Base-by-base conservation (phyloP, 2,113 vertebrate genomes). In the Pterocles gutturalis region DNA sequence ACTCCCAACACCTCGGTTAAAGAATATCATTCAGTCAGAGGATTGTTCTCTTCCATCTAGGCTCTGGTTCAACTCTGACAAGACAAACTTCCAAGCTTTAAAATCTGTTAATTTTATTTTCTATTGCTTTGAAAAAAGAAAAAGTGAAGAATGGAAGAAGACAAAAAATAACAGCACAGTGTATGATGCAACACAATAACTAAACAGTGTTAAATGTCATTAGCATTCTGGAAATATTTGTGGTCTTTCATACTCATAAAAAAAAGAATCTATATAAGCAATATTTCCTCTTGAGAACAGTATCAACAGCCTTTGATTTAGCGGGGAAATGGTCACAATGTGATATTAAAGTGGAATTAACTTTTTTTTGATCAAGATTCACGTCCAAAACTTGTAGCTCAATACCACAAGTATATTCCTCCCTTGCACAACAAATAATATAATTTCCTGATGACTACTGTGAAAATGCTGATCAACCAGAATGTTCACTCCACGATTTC, bases 201-300 rank as follows among this genome's bases (percentile, higher is more conserved):
- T 66, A 51, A 89, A 71, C 55, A 83, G 24, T 86, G 29, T 54
- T 95, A 91, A 87, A 95, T 60, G 61, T 82, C 81, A 45, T 84
- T 67, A 82, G 45, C 70, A 91, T 93, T 93, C 70, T 89, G 33
- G 65, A 96, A 96, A 87, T 96, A 87, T 67, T 96, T 95, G 87
- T 85, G 82, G 84, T 13, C 75, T 91, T 94, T 96, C 65, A 61
- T 36, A 64, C 31, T 76, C 65, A 21, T 45, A 54, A 72, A 95
- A 67, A 95, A 93, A 72, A 43, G 26, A 67, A 61, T 67, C 55
- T 64, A 53, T 48, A 71, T 64, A 76, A 77, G 70, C 75, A 94
- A 5, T 70, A 76, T 90, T 95, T 95, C 70, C 66, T 88, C 77
- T 79, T 0, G 0, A 69, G 66, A 85, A 87, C 57, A 87, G 76